These are phyloP conservation scores for Pungitius pungitius DNA, from an alignment of 2,113 vertebrate species.

Conservation along the genomic window DNA sequence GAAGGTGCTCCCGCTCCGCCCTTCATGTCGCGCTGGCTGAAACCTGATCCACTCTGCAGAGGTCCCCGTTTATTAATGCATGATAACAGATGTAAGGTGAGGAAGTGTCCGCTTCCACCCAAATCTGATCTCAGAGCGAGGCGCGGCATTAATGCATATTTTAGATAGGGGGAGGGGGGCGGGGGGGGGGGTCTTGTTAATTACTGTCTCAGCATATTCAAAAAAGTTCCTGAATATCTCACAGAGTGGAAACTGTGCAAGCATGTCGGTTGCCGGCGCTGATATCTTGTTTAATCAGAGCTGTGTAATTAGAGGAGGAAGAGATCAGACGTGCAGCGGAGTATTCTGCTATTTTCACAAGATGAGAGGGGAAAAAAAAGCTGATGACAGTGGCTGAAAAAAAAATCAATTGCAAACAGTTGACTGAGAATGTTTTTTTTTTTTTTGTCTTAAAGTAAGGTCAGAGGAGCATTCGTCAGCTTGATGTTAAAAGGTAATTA, in stretches of 20 bases:
- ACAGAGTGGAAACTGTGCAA: slow-evolving; percentile 1
- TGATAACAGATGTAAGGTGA: slow-evolving; percentile 66
- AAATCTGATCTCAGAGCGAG: slow-evolving; percentile 28
- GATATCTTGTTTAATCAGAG: slow-evolving; percentile 50
- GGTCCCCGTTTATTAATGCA: slow-evolving; percentile 69
- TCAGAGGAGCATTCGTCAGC: slow-evolving; percentile 40
- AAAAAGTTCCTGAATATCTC: slow-evolving; percentile 10
- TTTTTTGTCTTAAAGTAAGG: slow-evolving; percentile 26
- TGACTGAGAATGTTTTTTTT: slow-evolving; percentile 20
- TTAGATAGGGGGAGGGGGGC: too few relatives aligned
- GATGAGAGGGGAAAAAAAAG: slow-evolving; percentile 41
- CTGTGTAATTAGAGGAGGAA: slow-evolving; percentile 48
- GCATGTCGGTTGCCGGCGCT: slow-evolving; percentile 50
- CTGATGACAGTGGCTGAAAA: slow-evolving; percentile 35
- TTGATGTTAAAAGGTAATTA: slow-evolving; percentile 53
- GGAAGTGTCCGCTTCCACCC: slow-evolving; percentile 52
- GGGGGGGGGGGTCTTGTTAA: too few relatives aligned
- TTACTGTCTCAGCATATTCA: slow-evolving; percentile 7
- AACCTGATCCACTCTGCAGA: slow-evolving; percentile 46
- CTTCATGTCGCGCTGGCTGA: slow-evolving; percentile 38
- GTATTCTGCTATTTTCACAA: slow-evolving; percentile 35
- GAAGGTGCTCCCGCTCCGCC: slow-evolving; percentile 71
- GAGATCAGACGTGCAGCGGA: slow-evolving; percentile 39
- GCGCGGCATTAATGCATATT: slow-evolving; percentile 27
- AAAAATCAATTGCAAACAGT: slow-evolving; percentile 35